These are phyloP conservation scores for Macrosiphum euphorbiae DNA, from an alignment of 2,888 invertebrate genomes.

Conservation along the genomic window DNA sequence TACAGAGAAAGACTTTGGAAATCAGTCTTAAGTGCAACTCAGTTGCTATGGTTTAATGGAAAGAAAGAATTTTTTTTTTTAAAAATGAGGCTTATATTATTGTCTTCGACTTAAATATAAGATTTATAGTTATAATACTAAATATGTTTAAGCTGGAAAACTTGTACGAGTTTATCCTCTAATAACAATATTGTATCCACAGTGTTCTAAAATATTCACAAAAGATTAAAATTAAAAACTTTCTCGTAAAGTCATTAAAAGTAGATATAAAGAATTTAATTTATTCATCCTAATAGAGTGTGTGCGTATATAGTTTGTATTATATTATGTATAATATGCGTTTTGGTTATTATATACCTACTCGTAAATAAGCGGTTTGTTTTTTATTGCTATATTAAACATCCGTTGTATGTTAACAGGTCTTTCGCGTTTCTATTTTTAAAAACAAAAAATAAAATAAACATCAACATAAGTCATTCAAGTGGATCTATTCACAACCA, in stretches of 20 bases:
- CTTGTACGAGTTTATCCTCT: neutral
- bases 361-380: neutral
- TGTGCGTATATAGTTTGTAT: neutral
- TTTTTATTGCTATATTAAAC: neutral
- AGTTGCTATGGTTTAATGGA: neutral
- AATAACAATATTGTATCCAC: neutral
- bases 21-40: neutral
- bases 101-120: neutral
- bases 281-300: neutral
- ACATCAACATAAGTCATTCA: neutral
- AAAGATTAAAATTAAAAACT: slow-evolving; percentile 23
- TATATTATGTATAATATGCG: neutral
- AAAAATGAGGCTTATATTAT: neutral
- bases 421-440: neutral
- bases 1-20: neutral
- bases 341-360: neutral
- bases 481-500: neutral
- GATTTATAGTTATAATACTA: neutral
- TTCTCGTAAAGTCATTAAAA: slow-evolving; percentile 10
- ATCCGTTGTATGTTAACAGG: neutral
- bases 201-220: neutral
- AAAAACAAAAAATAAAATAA: neutral
- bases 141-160: neutral
- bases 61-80: neutral
- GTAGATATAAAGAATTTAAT: neutral